Percentiles rank a stretch among this genome's conserved stretches.
These are phyloP conservation scores for Rallus crepitans DNA, from an alignment of 2,797 vertebrate species.

Conservation along the genomic window DNA sequence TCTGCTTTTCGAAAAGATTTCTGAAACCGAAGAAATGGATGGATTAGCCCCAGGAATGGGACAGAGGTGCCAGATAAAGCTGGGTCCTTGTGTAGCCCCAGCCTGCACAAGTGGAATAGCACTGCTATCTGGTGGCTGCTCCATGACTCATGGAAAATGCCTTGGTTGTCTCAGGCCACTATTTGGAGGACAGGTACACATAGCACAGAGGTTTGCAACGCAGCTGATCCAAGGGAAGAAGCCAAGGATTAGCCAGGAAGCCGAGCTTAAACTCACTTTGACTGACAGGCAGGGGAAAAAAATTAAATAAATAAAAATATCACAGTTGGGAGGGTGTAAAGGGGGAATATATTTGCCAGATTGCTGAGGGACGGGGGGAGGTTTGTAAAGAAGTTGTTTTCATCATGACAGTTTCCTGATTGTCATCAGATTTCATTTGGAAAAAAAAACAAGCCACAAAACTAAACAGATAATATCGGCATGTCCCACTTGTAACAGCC, in stretches of 20 bases:
- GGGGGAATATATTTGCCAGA: neutral
- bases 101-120: conserved; percentile 30
- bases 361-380: neutral
- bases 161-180: conserved; percentile 25
- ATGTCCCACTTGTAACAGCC: conserved; percentile 4
- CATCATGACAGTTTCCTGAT: conserved; percentile 34
- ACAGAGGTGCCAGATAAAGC: neutral
- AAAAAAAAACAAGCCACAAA: conserved; percentile 7
- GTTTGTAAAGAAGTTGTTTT: conserved; percentile 28
- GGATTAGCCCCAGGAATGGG: neutral
- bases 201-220: conserved; percentile 34
- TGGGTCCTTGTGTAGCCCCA: neutral
- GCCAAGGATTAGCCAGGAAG: conserved; percentile 21
- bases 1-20: neutral
- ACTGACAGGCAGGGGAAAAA: neutral
- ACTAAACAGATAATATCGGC: conserved; percentile 31
- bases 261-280: neutral
- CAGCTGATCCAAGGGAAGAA: conserved; percentile 35
- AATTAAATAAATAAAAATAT: rapidly evolving
- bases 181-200: conserved; percentile 46
- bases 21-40: neutral
- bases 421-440: conserved; percentile 11
- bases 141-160: conserved; percentile 68
- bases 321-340: neutral
- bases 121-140: conserved; percentile 67